phyloP scores from a whole-genome alignment of 1,140 invertebrate genomes.

The Sminthurinus signatus region DNA sequence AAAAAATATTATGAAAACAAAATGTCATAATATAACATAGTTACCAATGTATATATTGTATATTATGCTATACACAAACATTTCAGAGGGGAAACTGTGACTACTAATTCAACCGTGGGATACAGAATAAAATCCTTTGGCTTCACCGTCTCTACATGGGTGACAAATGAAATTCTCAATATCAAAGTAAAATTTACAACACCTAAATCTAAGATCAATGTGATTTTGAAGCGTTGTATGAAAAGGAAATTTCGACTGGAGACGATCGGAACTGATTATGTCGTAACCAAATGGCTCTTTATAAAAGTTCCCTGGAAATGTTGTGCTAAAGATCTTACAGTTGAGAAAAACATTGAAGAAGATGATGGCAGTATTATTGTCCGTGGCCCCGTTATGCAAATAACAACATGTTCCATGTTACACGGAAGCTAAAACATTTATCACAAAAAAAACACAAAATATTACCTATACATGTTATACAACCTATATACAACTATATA shows the following conservation, averaged over 20 bases:
- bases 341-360: constrained; percentile 7
- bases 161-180: neutral
- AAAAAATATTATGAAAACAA: neutral
- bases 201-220: constrained; percentile 3
- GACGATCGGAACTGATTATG: neutral
- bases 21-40: neutral
- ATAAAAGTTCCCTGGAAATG: constrained; percentile 6
- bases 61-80: neutral
- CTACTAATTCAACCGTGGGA: constrained; percentile 1
- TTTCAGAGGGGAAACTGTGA: neutral
- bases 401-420: neutral
- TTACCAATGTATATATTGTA: neutral
- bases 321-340: neutral
- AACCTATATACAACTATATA: too few relatives aligned
- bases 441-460: too few relatives aligned
- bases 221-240: constrained; percentile 5
- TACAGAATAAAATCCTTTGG: constrained; percentile 13
- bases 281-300: constrained; percentile 8
- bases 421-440: too few relatives aligned
- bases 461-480: too few relatives aligned
- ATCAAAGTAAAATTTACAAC: neutral
- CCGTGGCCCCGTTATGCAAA: neutral
- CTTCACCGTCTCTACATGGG: constrained; percentile 9
- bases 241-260: constrained; percentile 5
- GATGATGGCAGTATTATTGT: constrained; percentile 14